These are phyloP conservation scores for Gallinago media DNA, from an alignment of 2,113 vertebrate species.

Conservation along the genomic window DNA sequence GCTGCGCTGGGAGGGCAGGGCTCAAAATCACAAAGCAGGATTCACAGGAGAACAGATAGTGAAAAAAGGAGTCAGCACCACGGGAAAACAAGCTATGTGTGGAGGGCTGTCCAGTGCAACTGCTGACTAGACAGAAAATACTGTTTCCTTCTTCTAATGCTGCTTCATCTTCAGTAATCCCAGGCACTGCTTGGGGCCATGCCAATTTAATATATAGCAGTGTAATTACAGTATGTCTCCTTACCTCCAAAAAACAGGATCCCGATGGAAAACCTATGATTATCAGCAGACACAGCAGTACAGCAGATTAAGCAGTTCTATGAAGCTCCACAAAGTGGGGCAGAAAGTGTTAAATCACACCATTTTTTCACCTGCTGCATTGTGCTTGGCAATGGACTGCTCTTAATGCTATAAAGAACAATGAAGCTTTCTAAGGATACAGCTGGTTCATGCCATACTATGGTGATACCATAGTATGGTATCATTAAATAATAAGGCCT, in stretches of 20 bases:
- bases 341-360: background rate
- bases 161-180: background rate
- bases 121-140: background rate
- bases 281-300: background rate
- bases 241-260: background rate
- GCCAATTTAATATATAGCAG: background rate
- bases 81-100: background rate
- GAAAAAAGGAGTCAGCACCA: background rate
- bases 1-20: background rate
- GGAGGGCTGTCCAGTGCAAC: background rate
- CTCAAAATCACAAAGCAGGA: background rate
- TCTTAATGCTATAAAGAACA: background rate
- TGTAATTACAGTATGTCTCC: background rate
- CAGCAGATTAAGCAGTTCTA: background rate
- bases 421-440: background rate
- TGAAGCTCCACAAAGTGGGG: background rate
- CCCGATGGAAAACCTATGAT: background rate
- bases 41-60: background rate
- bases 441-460: background rate
- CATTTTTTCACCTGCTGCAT: background rate
- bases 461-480: background rate
- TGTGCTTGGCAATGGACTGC: background rate
- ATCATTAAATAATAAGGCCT: background rate
- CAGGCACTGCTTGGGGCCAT: background rate
- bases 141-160: background rate